Conservation (phyloP, 2,797 vertebrate species). For the Lutjanus campechanus region DNA sequence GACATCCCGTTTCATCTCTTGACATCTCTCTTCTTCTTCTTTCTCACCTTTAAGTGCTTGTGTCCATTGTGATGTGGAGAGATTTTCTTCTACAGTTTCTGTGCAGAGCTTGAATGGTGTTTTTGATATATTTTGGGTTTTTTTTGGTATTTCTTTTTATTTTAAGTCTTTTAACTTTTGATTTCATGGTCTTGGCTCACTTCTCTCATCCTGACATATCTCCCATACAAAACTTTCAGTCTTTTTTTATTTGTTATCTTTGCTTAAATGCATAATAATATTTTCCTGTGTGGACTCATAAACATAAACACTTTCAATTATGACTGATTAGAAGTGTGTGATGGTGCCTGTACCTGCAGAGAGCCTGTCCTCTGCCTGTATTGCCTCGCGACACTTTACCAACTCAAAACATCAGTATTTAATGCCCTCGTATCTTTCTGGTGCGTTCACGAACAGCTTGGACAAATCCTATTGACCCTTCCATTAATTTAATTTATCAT, state of each 20-base stretch:
- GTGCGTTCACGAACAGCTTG: too few relatives aligned
- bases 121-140: too few relatives aligned
- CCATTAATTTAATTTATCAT: background rate
- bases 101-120: background rate
- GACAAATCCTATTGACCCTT: too few relatives aligned
- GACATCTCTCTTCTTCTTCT: conserved; percentile 1
- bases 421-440: too few relatives aligned
- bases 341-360: too few relatives aligned
- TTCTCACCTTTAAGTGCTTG: background rate
- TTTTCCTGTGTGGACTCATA: too few relatives aligned
- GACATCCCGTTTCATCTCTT: conserved; percentile 2
- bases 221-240: too few relatives aligned
- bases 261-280: background rate
- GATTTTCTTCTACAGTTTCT: background rate
- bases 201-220: background rate
- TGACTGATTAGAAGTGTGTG: too few relatives aligned
- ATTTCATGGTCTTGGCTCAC: background rate
- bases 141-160: background rate
- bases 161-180: background rate
- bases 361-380: too few relatives aligned
- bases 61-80: background rate
- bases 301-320: too few relatives aligned
- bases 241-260: background rate
- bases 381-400: too few relatives aligned
- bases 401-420: too few relatives aligned